Conservation (phyloP, 2,113 vertebrate species). For the Myotis brandtii region DNA sequence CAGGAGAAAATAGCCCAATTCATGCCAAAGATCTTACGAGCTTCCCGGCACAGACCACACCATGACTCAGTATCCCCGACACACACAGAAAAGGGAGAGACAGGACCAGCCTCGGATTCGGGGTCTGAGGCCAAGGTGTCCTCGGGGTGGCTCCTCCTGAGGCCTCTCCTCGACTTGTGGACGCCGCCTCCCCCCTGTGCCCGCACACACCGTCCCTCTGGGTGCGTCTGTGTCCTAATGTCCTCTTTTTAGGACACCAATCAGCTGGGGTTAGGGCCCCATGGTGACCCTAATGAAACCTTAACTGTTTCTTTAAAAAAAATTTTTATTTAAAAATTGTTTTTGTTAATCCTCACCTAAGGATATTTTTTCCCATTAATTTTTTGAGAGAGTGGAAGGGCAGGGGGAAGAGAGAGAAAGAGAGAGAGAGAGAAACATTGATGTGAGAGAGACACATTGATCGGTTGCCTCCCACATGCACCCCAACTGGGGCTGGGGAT, state of each 20-base stretch:
- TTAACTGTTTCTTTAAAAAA: background rate
- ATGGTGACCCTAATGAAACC: too few species aligned
- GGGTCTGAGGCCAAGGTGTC: background rate
- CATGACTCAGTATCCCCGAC: background rate
- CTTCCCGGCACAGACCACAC: background rate
- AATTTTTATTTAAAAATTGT: too few species aligned
- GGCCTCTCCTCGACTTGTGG: background rate
- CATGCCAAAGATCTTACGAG: background rate
- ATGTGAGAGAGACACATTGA: too few species aligned
- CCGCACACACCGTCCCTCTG: fast-evolving
- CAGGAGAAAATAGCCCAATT: background rate
- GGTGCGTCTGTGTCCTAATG: background rate
- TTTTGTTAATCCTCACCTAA: too few species aligned
- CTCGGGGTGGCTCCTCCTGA: background rate
- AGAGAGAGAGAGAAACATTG: too few species aligned
- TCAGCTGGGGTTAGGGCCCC: too few species aligned
- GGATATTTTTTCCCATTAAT: too few species aligned
- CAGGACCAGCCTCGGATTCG: fast-evolving
- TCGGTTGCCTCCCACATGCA: too few species aligned
- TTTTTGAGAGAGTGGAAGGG: too few species aligned
- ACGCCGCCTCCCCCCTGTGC: fast-evolving
- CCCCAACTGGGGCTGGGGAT: too few species aligned
- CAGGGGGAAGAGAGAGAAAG: too few species aligned
- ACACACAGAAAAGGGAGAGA: background rate
- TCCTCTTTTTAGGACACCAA: background rate